phyloP scores from a whole-genome alignment of 2,888 invertebrate genomes.

The Electrophaes corylata region DNA sequence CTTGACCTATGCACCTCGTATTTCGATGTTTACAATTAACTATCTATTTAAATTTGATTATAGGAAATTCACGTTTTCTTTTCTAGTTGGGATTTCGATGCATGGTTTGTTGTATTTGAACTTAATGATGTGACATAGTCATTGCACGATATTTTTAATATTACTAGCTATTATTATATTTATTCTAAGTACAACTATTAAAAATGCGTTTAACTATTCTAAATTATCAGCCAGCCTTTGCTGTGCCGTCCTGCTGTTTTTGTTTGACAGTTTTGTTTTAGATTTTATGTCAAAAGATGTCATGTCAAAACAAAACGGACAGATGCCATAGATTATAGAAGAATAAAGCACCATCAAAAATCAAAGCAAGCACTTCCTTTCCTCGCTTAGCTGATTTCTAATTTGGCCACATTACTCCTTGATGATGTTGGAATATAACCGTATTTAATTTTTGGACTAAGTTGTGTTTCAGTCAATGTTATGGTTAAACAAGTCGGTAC shows the following conservation, averaged over 20 bases:
- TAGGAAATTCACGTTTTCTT: conserved; percentile 16
- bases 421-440: no score
- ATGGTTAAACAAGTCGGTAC: no score
- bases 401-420: no score
- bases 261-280: conserved; percentile 9
- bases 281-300: no score
- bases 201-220: conserved; percentile 9
- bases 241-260: conserved; percentile 10
- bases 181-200: conserved; percentile 10
- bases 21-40: conserved; percentile 56
- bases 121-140: conserved; percentile 12
- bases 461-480: no score
- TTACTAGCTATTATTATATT: conserved; percentile 12
- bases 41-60: conserved; percentile 37
- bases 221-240: conserved; percentile 1
- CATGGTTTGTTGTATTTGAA: background rate
- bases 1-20: conserved; percentile 64
- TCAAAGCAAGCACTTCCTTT: no score
- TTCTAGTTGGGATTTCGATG: conserved; percentile 27
- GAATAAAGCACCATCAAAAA: no score
- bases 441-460: no score
- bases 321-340: no score
- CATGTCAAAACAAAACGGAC: no score
- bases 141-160: conserved; percentile 13
- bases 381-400: no score